Conservation (phyloP, 1,140 invertebrate species). For the Cyclargus thomasi region DNA sequence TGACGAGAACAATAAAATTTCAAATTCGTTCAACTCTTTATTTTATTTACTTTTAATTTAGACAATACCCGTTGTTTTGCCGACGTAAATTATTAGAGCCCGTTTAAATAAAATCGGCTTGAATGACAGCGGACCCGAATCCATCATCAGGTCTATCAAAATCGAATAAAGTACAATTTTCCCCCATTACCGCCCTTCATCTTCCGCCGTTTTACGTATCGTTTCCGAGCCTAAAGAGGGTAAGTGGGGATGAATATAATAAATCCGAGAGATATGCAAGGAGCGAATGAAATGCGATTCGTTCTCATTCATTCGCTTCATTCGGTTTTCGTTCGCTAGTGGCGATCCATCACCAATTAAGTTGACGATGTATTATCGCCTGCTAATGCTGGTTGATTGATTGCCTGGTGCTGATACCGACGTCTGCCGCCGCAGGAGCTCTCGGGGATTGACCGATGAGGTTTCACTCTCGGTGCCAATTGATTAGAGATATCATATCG, state of each 20-base stretch:
- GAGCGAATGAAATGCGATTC: slow-evolving; percentile 53
- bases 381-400: slow-evolving; percentile 62
- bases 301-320: slow-evolving; percentile 36
- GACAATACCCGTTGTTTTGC: not conserved
- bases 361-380: slow-evolving; percentile 66
- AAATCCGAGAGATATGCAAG: slow-evolving; percentile 67
- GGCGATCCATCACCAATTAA: slow-evolving; percentile 71
- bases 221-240: slow-evolving; percentile 65
- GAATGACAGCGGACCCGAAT: slow-evolving; percentile 60
- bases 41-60: not conserved
- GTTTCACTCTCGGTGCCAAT: slow-evolving; percentile 7
- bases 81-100: slow-evolving; percentile 23
- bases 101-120: slow-evolving; percentile 35
- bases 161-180: slow-evolving; percentile 73
- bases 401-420: slow-evolving; percentile 42
- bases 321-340: slow-evolving; percentile 40
- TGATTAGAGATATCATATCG: not conserved
- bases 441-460: slow-evolving; percentile 47
- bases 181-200: slow-evolving; percentile 69
- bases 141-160: slow-evolving; percentile 70
- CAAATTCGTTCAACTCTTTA: not conserved
- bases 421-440: slow-evolving; percentile 39
- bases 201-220: slow-evolving; percentile 72
- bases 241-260: slow-evolving; percentile 67
- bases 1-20: not conserved